A percentile compares a stretch with the other conserved stretches of the same genome.
phyloP scores from a whole-genome alignment of 2,797 vertebrate genomes.

The Trachops cirrhosus region DNA sequence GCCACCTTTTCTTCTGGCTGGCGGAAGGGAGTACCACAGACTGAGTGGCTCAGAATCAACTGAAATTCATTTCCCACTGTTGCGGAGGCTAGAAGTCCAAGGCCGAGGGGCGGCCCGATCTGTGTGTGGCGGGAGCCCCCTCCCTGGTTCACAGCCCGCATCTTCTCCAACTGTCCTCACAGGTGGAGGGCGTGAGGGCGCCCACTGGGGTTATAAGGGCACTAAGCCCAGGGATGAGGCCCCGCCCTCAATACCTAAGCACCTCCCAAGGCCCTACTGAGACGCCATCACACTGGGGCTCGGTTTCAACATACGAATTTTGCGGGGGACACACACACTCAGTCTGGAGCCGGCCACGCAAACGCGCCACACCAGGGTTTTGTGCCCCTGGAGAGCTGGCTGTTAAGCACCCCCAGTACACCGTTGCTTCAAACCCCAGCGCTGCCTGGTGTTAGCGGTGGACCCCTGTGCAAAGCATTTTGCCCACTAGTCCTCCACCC shows the following conservation, averaged over 20 bases:
- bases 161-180: not conserved
- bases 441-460: not conserved
- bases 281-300: rapidly evolving
- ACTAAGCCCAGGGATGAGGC: not conserved
- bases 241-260: not conserved
- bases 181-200: not conserved
- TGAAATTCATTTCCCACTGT: not conserved
- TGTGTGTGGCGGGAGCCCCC: not conserved
- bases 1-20: too few species aligned
- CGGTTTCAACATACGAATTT: not conserved
- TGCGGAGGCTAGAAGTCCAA: not conserved
- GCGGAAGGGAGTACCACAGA: not conserved
- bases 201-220: not conserved
- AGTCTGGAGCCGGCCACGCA: not conserved
- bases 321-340: too few species aligned
- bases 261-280: not conserved
- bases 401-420: too few species aligned
- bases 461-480: too few species aligned
- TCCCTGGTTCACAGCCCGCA: not conserved
- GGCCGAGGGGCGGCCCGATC: not conserved
- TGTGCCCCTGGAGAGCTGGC: too few species aligned
- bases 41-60: not conserved
- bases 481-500: not conserved
- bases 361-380: not conserved
- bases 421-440: not conserved